A percentile compares a stretch with the other conserved stretches of the same genome.
These are phyloP conservation scores for Phenganax marumi DNA, from an alignment of 92 coral and sea anemone genomes.

Conservation along the genomic window DNA sequence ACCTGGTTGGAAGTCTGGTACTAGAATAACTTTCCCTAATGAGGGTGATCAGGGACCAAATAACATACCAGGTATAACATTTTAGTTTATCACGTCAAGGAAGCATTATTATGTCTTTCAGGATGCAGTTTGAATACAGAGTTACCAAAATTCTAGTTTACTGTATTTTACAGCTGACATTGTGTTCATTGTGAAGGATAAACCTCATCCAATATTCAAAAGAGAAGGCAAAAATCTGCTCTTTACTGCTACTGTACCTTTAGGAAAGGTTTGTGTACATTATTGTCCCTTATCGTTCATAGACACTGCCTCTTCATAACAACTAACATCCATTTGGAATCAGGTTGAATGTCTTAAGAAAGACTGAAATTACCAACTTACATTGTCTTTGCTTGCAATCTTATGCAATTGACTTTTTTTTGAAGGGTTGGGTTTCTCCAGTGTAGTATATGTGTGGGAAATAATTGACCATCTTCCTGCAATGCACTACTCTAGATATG, in stretches of 20 bases:
- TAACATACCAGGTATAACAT: slow-evolving; percentile 86
- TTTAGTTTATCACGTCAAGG: too few relatives aligned
- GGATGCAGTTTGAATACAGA: background rate
- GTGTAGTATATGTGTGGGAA: background rate
- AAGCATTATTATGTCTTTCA: background rate
- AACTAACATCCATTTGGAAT: background rate
- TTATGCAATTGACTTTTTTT: too few relatives aligned
- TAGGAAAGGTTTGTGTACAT: slow-evolving; percentile 79
- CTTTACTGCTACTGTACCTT: slow-evolving; percentile 94
- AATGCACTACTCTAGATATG: background rate
- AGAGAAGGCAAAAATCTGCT: slow-evolving; percentile 87
- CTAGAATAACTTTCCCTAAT: slow-evolving; percentile 94
- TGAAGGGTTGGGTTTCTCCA: too few relatives aligned
- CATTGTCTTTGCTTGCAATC: too few relatives aligned
- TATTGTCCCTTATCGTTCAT: background rate
- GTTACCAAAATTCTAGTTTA: background rate
- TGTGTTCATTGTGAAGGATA: slow-evolving; percentile 96
- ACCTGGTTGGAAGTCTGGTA: slow-evolving; percentile 99
- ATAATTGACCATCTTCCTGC: background rate
- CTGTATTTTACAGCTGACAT: slow-evolving; percentile 71
- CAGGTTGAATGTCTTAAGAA: too few relatives aligned
- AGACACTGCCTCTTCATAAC: background rate
- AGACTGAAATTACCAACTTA: too few relatives aligned
- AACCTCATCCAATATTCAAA: slow-evolving; percentile 92
- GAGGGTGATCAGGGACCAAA: slow-evolving; percentile 99